Evolutionary conservation across 2,113 vertebrate species (phyloP), one percentile per base, ranked within the genome.

Genomic region (Beaufortia kweichowensis): DNA sequence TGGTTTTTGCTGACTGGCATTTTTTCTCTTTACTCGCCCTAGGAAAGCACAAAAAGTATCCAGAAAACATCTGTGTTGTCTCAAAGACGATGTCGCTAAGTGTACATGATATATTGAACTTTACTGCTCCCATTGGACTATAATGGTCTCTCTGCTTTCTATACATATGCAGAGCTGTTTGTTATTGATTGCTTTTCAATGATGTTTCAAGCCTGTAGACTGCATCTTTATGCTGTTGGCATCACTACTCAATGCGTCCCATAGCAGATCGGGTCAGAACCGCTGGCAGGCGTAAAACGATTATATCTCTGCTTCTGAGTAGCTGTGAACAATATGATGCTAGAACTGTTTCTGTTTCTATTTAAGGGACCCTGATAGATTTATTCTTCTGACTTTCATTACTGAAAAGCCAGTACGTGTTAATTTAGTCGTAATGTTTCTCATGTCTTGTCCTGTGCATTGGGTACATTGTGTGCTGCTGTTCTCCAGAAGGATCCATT

Each of bases 141-240:
- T n/a, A n/a, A 31, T 35, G 48, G 55, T 69, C 46, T 55, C 24
- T 9, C 31, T 19, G 28, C 6, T 53, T 69, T 69, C 48, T 55
- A 33, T 55, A 23, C 29, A 28, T 50, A 23, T 69, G 66, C 46
- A 55, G 33, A 55, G 19, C 28, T 53, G 26, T 21, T 28, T 53
- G 66, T 53, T 69, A 69, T 69, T 69, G 66, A 55, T 35, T 4
- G 12, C 66, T 55, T 14, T 66, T 56, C 62, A 76, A 26, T 55
- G 24, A 26, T 46, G n/a, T 76, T 46, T 65, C 73, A 76, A 39
- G 29, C 19, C 29, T 19, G 9, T 55, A 46, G 60, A 50, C 15
- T 60, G 70, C 33, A 53, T 48, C 57, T 21, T 21, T 21, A 53
- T 53, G 48, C 48, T 9, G 15, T 21, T n/a, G 5, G 17, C n/a